Base-by-base conservation (phyloP, 2,113 vertebrate genomes). In the Chaenogobius annularis region DNA sequence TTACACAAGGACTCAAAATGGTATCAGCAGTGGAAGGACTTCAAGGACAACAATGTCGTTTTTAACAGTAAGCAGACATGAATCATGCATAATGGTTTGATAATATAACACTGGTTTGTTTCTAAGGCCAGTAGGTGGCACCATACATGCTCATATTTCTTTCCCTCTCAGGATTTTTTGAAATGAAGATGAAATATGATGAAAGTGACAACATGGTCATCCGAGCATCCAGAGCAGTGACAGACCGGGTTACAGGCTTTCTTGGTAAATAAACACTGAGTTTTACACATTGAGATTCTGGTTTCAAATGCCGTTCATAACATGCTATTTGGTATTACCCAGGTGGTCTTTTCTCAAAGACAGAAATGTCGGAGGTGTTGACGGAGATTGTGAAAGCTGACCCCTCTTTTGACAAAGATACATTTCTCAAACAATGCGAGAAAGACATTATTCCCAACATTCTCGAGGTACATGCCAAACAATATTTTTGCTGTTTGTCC, bases 111-210 rank as follows among this genome's bases (percentile, higher is more conserved):
- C n/a, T 7, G 8, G 44, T 46, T 46, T 46, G 12, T 46, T 46
- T 46, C 9, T 1, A 13, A 46, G 44, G 44, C 44, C 44, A 46
- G 10, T 10, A 43, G 52, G 56, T 35, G 35, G 22, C 15, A 20
- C 1, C 3, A 31, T 40, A 40, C 70, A 54, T 15, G 15, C 0
- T 7, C 2, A 7, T 68, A 1, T 31, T 12, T 52, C 44, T 43
- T 52, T 70, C 15, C 82, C 8, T 15, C 0, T 13, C 84, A 99
- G 98, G 97, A 70, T 96, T 97, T 89, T 99, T 99, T 1, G 97
- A 96, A 82, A 98, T 99, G 96, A 99, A 99, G 90, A 98, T 97
- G 96, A 98, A 95, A 26, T 99, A 97, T 0, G 97, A 99, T 0
- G 97, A 98, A 81, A 99, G 97, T 0, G 96, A 99, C 86, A 99